These are phyloP conservation scores for Camponotus floridanus DNA, from an alignment of 1,140 invertebrate genomes.

Conservation along the genomic window DNA sequence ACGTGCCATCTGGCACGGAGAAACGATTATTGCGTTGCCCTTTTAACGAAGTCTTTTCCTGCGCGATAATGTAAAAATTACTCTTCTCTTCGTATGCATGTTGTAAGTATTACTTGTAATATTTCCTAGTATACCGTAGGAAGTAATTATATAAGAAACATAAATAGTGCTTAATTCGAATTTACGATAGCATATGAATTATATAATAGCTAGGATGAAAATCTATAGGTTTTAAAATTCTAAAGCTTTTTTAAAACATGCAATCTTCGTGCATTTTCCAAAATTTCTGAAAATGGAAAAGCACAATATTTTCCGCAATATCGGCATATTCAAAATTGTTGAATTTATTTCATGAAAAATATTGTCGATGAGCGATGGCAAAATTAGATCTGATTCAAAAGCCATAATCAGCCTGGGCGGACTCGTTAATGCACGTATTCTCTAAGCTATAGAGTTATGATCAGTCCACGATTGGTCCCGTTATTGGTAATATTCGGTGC, in stretches of 20 bases:
- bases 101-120: conserved; percentile 9
- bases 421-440: conserved; percentile 51
- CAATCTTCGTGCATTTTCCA: not conserved
- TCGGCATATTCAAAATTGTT: not conserved
- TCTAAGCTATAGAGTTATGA: conserved; percentile 50
- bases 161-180: not conserved
- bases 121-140: not conserved
- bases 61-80: conserved; percentile 8
- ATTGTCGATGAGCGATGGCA: not conserved
- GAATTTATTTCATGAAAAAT: not conserved
- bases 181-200: not conserved
- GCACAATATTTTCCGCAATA: not conserved
- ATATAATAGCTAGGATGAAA: not conserved
- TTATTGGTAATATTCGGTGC: conserved; percentile 56
- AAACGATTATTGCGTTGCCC: conserved; percentile 34
- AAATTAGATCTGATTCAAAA: conserved; percentile 54
- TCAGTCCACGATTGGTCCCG: conserved; percentile 50
- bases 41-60: conserved; percentile 20
- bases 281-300: not conserved
- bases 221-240: not conserved
- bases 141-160: not conserved
- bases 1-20: conserved; percentile 5
- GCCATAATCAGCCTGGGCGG: not conserved
- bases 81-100: not conserved
- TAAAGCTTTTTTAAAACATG: not conserved